Evolutionary conservation across 2,797 vertebrate species (phyloP).

Genomic region (Triplophysa bombifrons): DNA sequence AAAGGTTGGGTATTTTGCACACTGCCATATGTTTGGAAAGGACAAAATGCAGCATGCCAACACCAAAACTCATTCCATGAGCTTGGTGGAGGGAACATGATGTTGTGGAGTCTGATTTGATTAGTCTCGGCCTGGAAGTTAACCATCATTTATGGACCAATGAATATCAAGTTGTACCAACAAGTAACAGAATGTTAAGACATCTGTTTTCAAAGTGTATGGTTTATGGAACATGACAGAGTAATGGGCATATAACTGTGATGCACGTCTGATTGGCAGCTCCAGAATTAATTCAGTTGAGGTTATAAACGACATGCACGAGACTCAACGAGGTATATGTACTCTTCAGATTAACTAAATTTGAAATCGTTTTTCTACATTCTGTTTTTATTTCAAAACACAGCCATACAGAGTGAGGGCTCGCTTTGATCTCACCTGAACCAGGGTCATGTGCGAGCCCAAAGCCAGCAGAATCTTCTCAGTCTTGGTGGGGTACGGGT

Average conservation of each 20-base stretch:
- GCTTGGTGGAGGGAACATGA: not conserved
- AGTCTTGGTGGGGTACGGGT: conserved; percentile 98
- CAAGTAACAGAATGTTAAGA: not conserved
- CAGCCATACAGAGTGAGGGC: not conserved
- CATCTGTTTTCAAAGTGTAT: conserved; percentile 22
- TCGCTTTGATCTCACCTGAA: conserved; percentile 84
- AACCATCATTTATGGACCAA: conserved; percentile 24
- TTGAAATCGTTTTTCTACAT: not conserved
- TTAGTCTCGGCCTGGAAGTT: conserved; percentile 12
- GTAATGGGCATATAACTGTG: not conserved
- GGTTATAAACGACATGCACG: not conserved
- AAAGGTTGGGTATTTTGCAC: not conserved
- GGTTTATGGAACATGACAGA: conserved; percentile 17
- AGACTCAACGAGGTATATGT: too few relatives aligned
- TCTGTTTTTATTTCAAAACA: not conserved
- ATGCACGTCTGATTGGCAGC: not conserved
- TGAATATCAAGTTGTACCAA: conserved; percentile 1
- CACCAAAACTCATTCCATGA: conserved; percentile 14
- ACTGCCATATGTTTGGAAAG: not conserved
- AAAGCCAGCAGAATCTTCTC: conserved; percentile 97
- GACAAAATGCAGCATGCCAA: conserved; percentile 1
- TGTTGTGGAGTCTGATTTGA: not conserved
- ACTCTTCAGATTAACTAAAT: too few relatives aligned
- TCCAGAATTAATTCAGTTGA: not conserved
- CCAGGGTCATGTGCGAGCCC: conserved; percentile 97